Conservation (phyloP, 2,797 vertebrate species). For the Sebastolobus alascanus region DNA sequence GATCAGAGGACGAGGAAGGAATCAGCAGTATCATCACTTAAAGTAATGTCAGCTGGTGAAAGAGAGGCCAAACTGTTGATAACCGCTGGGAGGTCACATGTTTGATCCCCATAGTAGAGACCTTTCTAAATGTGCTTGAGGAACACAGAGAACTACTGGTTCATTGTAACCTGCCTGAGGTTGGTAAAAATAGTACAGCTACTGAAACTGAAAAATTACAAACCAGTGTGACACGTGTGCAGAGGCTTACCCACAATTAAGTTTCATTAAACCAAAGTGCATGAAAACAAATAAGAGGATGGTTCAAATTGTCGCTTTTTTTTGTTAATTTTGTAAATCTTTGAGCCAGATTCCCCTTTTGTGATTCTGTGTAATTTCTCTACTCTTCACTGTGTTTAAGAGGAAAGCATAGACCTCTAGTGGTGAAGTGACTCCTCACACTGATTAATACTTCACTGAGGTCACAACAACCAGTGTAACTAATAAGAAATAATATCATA, state of each 20-base stretch:
- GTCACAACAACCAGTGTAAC: background rate
- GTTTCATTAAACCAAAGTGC: background rate
- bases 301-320: background rate
- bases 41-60: slow-evolving; percentile 34
- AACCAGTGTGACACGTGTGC: background rate
- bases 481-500: background rate
- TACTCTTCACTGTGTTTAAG: background rate
- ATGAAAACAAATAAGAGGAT: background rate
- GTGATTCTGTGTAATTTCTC: background rate
- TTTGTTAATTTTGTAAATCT: background rate
- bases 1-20: slow-evolving; percentile 19
- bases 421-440: slow-evolving; percentile 24
- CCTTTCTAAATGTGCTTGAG: slow-evolving; percentile 32
- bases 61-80: slow-evolving; percentile 19
- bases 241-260: slow-evolving; percentile 13
- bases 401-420: slow-evolving; percentile 43
- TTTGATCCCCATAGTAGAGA: slow-evolving; percentile 12
- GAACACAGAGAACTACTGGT: slow-evolving; percentile 14
- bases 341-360: background rate
- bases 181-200: slow-evolving; percentile 4
- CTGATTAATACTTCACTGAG: background rate
- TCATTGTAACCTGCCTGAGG: slow-evolving; percentile 13
- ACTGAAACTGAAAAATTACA: background rate
- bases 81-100: slow-evolving; percentile 22
- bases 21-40: slow-evolving; percentile 17